A percentile compares a stretch with the other conserved stretches of the same genome.
Evolutionary conservation across 2,113 vertebrate species (phyloP).

Genomic region (Labeo catla): DNA sequence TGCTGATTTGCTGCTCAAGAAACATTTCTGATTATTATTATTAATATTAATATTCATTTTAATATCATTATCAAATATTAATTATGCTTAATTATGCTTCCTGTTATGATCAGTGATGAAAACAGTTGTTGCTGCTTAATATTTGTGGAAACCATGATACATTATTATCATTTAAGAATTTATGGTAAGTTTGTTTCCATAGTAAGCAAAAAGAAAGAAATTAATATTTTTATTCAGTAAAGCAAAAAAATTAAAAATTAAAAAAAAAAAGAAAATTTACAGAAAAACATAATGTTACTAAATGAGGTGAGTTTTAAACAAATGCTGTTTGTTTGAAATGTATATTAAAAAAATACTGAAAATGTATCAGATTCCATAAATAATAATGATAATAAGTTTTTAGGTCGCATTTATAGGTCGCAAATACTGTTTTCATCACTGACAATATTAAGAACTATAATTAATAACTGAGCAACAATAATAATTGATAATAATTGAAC

Average conservation of each 20-base stretch:
- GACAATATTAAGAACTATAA: not conserved
- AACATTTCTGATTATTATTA: no score
- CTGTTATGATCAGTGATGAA: no score
- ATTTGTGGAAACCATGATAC: not conserved
- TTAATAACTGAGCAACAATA: not conserved
- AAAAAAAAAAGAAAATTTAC: no score
- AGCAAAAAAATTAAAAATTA: no score
- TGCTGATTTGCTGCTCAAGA: no score
- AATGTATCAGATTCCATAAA: not conserved
- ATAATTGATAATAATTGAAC: not conserved
- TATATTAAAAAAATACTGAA: no score
- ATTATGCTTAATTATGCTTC: no score
- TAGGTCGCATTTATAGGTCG: no score
- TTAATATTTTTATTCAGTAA: not conserved
- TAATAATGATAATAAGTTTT: no score
- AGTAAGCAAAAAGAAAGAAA: not conserved
- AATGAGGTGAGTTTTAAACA: not conserved
- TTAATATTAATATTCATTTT: no score
- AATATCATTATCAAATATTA: no score
- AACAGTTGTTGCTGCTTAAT: not conserved
- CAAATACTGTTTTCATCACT: not conserved
- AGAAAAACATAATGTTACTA: not conserved
- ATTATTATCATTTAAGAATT: not conserved
- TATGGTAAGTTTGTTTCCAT: not conserved
- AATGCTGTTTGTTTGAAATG: no score